Evolutionary conservation across 37 sponge, comb jelly and placozoan genomes (phyloP).

Genomic region (Beroe forskalii): DNA sequence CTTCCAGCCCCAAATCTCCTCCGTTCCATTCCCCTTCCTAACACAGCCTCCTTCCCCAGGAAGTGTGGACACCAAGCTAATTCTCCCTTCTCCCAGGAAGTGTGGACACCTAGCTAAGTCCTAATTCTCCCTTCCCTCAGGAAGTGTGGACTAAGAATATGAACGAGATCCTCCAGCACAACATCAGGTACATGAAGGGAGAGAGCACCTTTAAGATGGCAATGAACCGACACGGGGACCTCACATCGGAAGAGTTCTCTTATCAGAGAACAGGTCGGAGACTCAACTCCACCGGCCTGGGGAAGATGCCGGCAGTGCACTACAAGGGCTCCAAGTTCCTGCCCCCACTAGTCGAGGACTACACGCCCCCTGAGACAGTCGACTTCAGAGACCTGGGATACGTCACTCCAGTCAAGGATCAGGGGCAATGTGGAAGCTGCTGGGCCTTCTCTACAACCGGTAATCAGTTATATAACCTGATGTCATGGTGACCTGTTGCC

Average conservation of each 20-base stretch:
- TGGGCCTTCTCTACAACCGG: too few species aligned
- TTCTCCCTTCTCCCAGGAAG: too few species aligned
- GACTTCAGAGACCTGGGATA: slow-evolving; percentile 44
- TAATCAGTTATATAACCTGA: too few species aligned
- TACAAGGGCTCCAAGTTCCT: slow-evolving; percentile 10
- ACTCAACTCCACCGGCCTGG: background rate
- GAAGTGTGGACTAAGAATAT: slow-evolving; percentile 47
- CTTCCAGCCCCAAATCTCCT: too few species aligned
- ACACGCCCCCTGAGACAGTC: background rate
- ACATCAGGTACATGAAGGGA: background rate
- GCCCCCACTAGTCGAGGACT: background rate
- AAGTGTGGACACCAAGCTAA: too few species aligned
- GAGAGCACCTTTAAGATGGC: slow-evolving; percentile 25
- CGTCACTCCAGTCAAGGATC: slow-evolving; percentile 72
- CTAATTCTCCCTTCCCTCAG: background rate
- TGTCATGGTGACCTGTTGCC: too few species aligned
- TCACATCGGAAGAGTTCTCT: background rate
- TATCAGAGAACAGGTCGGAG: background rate
- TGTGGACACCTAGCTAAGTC: too few species aligned
- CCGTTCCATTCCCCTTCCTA: too few species aligned
- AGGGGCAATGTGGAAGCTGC: slow-evolving; percentile 69
- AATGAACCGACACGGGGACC: slow-evolving; percentile 40
- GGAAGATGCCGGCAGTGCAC: slow-evolving; percentile 2
- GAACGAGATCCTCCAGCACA: slow-evolving; percentile 4
- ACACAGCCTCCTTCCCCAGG: too few species aligned